Percentiles rank a stretch among this genome's conserved stretches.
phyloP scores from a whole-genome alignment of 2,113 vertebrate genomes.

The Tyrannus savana region DNA sequence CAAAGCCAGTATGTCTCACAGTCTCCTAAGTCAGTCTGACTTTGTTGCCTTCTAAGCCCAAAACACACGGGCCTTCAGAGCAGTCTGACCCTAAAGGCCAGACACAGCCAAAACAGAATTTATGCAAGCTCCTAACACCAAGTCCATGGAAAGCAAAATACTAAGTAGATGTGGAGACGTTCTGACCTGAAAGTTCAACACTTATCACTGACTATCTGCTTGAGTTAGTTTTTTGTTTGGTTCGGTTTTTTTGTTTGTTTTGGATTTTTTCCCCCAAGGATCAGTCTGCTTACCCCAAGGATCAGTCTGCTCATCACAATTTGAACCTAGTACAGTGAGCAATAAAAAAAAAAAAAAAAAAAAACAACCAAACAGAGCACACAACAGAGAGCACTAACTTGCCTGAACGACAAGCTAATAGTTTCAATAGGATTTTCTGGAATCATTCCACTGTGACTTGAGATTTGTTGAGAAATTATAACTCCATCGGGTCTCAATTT shows the following conservation, averaged over 20 bases:
- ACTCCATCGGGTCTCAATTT: not conserved
- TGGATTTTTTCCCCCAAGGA: not conserved
- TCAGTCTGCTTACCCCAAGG: not conserved
- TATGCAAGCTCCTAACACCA: not conserved
- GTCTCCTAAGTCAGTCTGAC: not conserved
- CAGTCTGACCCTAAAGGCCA: not conserved
- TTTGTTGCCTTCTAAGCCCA: not conserved
- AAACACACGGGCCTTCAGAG: not conserved
- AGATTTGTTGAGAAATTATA: not conserved
- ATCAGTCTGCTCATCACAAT: not conserved
- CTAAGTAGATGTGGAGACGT: rapidly evolving
- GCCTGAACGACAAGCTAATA: not conserved
- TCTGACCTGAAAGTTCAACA: not conserved
- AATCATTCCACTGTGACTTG: not conserved
- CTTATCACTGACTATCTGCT: not conserved
- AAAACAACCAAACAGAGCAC: not conserved
- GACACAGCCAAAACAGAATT: not conserved
- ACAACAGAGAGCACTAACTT: not conserved
- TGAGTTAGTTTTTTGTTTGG: not conserved
- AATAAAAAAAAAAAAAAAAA: not conserved
- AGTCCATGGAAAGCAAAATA: not conserved
- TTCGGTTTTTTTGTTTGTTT: not conserved
- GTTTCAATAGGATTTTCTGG: not conserved
- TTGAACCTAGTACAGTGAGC: not conserved
- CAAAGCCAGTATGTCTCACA: not conserved